These are phyloP conservation scores for Taxidea taxus DNA, from an alignment of 2,113 vertebrate genomes.

Conservation along the genomic window DNA sequence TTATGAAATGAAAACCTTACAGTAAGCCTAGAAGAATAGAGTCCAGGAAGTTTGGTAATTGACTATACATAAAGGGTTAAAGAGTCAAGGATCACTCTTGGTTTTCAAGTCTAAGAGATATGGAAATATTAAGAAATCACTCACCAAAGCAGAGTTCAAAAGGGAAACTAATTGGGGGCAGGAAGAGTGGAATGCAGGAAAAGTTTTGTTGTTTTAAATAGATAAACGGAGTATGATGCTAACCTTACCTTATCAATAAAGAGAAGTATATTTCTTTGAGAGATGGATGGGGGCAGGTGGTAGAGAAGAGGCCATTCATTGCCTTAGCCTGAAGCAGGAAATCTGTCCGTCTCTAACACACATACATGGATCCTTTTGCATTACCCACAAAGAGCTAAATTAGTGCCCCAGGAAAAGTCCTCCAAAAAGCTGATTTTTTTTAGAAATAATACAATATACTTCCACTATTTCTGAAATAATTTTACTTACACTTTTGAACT, in stretches of 20 bases:
- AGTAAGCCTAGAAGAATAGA: neutral
- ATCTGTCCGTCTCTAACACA: neutral
- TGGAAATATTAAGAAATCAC: neutral
- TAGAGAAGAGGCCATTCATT: neutral
- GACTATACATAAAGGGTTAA: neutral
- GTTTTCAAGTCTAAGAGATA: neutral
- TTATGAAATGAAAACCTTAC: neutral
- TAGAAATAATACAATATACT: slow-evolving; percentile 7
- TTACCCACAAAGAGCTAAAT: neutral
- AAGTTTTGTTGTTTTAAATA: neutral
- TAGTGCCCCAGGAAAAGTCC: neutral
- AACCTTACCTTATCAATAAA: slow-evolving; percentile 2
- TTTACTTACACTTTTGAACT: neutral
- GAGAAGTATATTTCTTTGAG: neutral
- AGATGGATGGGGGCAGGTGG: neutral
- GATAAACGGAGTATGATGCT: neutral
- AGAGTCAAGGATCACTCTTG: neutral
- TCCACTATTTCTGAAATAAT: slow-evolving; percentile 49
- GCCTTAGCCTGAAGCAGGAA: neutral
- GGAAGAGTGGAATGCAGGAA: neutral
- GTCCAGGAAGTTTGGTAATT: neutral
- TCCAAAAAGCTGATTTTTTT: neutral
- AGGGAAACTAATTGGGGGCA: neutral
- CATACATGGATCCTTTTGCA: neutral
- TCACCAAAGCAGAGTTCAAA: neutral